These are phyloP conservation scores for Eupithecia subfuscata DNA, from an alignment of 2,888 invertebrate genomes.

Conservation along the genomic window DNA sequence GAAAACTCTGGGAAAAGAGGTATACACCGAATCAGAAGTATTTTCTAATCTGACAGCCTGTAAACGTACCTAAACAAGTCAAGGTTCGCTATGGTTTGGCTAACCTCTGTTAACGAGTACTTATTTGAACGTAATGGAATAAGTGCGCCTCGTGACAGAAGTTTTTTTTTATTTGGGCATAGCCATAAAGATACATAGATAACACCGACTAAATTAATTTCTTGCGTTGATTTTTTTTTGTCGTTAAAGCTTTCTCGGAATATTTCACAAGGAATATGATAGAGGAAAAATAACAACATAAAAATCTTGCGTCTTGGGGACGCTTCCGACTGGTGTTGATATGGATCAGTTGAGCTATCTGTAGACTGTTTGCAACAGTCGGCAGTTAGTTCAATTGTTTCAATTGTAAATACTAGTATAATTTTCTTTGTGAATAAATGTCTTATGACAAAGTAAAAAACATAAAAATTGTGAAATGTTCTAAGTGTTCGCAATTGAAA, in stretches of 20 bases:
- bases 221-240: not conserved
- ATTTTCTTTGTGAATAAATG: no score
- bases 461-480: not conserved
- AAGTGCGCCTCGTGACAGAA: not conserved
- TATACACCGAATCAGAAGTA: not conserved
- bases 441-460: no score
- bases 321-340: no score
- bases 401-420: no score
- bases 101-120: not conserved
- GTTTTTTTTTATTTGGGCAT: not conserved
- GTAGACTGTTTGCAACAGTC: no score
- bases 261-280: not conserved
- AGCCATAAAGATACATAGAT: not conserved
- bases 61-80: not conserved
- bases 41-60: not conserved
- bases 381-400: no score
- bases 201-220: not conserved
- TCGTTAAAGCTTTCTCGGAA: not conserved
- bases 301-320: no score
- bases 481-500: conserved; percentile 12
- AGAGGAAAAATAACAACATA: not conserved
- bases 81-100: not conserved
- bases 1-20: not conserved
- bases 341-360: no score
- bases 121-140: not conserved